A percentile compares a stretch with the other conserved stretches of the same genome.
Conservation (phyloP, 2,113 vertebrate species). For the Smithornis capensis region DNA sequence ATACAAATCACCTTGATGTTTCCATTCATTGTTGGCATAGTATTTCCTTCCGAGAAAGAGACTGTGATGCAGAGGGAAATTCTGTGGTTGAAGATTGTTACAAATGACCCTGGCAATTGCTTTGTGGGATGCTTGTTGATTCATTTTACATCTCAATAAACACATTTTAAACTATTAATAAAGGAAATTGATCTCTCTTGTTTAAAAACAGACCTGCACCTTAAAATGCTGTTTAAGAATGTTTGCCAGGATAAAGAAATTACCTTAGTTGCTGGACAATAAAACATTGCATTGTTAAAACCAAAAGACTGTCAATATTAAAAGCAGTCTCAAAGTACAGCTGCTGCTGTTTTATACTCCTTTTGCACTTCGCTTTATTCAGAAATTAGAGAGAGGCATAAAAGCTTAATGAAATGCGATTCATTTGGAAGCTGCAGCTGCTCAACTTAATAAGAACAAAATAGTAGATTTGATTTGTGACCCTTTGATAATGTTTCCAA, state of each 20-base stretch:
- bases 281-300: conserved; percentile 71
- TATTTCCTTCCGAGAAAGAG: not conserved
- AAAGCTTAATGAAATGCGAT: conserved; percentile 69
- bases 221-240: conserved; percentile 31
- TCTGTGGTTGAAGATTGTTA: not conserved
- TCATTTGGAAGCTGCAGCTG: conserved; percentile 71
- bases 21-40: not conserved
- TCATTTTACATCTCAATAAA: conserved; percentile 41
- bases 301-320: conserved; percentile 52
- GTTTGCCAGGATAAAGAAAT: conserved; percentile 39
- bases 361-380: conserved; percentile 70
- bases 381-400: conserved; percentile 69
- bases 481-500: conserved; percentile 68
- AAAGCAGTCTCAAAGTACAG: conserved; percentile 66
- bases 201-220: conserved; percentile 24
- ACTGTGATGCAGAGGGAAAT: not conserved
- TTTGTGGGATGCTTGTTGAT: not conserved
- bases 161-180: conserved; percentile 46
- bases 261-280: conserved; percentile 58
- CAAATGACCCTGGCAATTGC: not conserved
- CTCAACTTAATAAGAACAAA: conserved; percentile 75
- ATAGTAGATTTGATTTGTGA: conserved; percentile 72
- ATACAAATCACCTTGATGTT: not conserved
- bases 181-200: conserved; percentile 25
- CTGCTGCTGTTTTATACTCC: conserved; percentile 63